Evolutionary conservation across 2,888 invertebrate genomes (phyloP), one percentile per base, ranked within the genome.

Genomic region (Oxytorus armatus): DNA sequence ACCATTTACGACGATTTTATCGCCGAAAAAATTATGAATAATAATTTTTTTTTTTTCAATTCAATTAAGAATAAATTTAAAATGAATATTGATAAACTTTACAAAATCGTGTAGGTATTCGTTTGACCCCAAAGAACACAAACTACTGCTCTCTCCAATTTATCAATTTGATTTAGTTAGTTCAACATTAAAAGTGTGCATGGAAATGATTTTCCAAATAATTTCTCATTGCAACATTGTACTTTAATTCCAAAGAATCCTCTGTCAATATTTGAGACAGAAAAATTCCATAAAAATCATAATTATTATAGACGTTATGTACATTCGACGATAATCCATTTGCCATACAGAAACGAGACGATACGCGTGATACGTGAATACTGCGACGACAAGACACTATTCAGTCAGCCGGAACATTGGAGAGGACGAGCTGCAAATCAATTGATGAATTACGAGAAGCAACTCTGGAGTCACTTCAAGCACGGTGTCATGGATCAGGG

Each of bases 381-480:
- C n/a, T 89, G 88, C 83, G 84, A 89, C 14, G 88, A 91, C 65
- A 75, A 85, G 11, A 85, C 83, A 11, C 66, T 90, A 8, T 70
- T 88, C 14, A 77, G 90, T 79, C 87, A 92, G 80, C 84, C 90
- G 10, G 90, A 91, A 0, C 86, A 92, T 72, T 95, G 94, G 93
- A 92, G 93, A 84, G 93, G 93, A 1, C 85, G 89, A 53, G 93
- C 94, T 0, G 89, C 92, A 8, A 87, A 91, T 10, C 91, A 92
- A 51, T 84, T 95, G 68, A 91, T 92, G 76, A 89, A 92, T 0
- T 95, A 95, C 87, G 95, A 95, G 83, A 88, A 89, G 0, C 92
- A 93, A 73, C 92, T 94, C 82, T 92, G 92, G 29, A 92, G 93
- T 18, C 93, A 92, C 14, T 92, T 92, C 83, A 93, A 93, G 74